Evolutionary conservation across 2,113 vertebrate species (phyloP).

Genomic region (Mesitornis unicolor): DNA sequence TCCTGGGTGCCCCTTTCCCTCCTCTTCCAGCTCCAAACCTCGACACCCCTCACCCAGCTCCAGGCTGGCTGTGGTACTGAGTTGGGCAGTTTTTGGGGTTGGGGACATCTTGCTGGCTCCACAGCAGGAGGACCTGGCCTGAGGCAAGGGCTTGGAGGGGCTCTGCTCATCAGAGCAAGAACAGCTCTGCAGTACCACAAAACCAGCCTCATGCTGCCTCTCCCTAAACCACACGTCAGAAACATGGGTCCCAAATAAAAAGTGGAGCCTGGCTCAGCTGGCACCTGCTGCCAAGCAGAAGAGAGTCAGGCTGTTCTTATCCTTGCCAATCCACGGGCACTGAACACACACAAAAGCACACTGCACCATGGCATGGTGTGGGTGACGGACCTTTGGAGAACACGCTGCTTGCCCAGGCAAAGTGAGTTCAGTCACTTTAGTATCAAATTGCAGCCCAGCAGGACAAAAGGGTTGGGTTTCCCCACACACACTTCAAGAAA

Average conservation of each 20-base stretch:
- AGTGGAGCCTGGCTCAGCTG: neutral
- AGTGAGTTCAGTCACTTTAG: fast-evolving
- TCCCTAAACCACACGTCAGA: neutral
- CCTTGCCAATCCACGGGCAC: neutral
- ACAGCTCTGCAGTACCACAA: neutral
- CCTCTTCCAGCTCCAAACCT: neutral
- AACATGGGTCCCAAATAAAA: fast-evolving
- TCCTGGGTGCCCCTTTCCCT: neutral
- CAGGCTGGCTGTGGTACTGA: neutral
- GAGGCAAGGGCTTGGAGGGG: neutral
- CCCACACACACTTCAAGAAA: neutral
- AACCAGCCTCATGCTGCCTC: neutral
- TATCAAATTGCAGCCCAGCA: neutral
- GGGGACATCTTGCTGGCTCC: neutral
- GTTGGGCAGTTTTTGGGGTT: neutral
- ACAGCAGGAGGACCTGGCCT: neutral
- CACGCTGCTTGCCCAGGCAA: fast-evolving
- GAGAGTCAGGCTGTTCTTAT: neutral
- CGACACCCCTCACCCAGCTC: neutral
- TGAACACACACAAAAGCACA: neutral
- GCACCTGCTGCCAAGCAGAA: no score
- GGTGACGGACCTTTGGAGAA: neutral
- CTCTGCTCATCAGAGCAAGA: neutral
- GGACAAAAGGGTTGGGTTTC: neutral
- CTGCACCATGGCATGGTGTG: fast-evolving